phyloP scores from a whole-genome alignment of 2,888 invertebrate genomes.

The Agrenia bidenticulata region DNA sequence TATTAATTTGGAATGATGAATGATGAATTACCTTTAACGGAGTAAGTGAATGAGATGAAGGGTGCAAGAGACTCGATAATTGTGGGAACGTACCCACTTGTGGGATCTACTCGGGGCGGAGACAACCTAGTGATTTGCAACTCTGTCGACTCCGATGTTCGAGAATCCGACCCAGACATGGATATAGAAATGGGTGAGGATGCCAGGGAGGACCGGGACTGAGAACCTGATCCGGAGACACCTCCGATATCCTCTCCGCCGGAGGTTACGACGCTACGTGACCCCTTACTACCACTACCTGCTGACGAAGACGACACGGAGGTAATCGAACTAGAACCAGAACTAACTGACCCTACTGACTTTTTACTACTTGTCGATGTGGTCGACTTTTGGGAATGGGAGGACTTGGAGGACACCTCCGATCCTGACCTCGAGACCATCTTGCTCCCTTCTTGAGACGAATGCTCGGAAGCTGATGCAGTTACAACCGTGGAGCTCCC shows the following conservation, averaged over 20 bases:
- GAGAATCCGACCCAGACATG: conserved; percentile 42
- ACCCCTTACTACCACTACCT: conserved; percentile 31
- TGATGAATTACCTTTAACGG: conserved; percentile 51
- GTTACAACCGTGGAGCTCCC: background rate
- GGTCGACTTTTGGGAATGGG: conserved; percentile 15
- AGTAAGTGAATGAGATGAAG: conserved; percentile 53
- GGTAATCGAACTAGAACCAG: background rate
- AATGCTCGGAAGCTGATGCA: conserved; percentile 32
- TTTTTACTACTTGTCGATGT: conserved; percentile 17
- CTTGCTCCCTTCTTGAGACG: conserved; percentile 23
- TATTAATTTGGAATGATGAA: conserved; percentile 2
- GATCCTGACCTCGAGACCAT: conserved; percentile 40
- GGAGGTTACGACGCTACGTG: conserved; percentile 34
- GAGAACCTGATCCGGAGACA: conserved; percentile 36
- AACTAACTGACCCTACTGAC: background rate
- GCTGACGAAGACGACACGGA: background rate
- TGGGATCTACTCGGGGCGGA: conserved; percentile 50
- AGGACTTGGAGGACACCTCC: conserved; percentile 28
- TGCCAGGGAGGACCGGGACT: conserved; percentile 49
- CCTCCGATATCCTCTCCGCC: conserved; percentile 26
- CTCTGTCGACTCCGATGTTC: conserved; percentile 52
- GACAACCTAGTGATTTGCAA: conserved; percentile 51
- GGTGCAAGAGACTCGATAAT: conserved; percentile 52
- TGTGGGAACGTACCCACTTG: conserved; percentile 48
- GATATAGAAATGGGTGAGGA: conserved; percentile 52